Conservation (phyloP, 2,888 invertebrate species). For the Meiosimyza platycephala region DNA sequence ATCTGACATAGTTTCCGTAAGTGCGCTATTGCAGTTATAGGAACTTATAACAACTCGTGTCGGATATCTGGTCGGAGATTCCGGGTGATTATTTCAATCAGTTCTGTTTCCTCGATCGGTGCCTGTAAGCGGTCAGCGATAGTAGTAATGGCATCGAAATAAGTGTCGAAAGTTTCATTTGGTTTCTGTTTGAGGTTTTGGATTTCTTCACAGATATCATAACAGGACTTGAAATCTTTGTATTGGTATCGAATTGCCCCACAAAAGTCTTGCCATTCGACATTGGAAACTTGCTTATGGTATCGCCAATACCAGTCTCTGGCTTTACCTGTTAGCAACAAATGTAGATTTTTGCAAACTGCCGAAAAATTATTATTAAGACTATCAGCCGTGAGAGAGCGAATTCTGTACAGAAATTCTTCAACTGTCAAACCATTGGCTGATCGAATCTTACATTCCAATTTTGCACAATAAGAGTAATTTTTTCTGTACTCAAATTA, state of each 20-base stretch:
- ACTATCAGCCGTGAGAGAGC: too few species aligned
- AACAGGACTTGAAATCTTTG: background rate
- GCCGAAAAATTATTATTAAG: background rate
- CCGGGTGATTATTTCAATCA: background rate
- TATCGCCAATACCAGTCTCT: conserved; percentile 28
- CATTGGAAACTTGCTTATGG: conserved; percentile 13
- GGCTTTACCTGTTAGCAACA: conserved; percentile 25
- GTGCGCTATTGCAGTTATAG: conserved; percentile 29
- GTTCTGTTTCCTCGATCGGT: background rate
- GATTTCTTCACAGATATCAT: background rate
- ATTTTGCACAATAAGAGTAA: too few species aligned
- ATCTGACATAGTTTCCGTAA: conserved; percentile 35
- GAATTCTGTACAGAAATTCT: too few species aligned
- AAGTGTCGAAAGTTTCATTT: background rate
- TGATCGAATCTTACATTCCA: too few species aligned
- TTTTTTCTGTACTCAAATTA: too few species aligned
- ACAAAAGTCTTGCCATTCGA: conserved; percentile 20
- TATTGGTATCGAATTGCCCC: conserved; percentile 14
- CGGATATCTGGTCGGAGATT: background rate
- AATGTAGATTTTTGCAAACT: conserved; percentile 25
- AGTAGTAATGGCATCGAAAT: background rate
- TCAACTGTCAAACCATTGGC: too few species aligned
- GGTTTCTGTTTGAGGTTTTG: background rate
- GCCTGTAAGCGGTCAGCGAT: background rate
- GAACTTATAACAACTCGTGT: conserved; percentile 33